Evolutionary conservation across 2,888 invertebrate genomes (phyloP).

Genomic region (Catocala fraxini): DNA sequence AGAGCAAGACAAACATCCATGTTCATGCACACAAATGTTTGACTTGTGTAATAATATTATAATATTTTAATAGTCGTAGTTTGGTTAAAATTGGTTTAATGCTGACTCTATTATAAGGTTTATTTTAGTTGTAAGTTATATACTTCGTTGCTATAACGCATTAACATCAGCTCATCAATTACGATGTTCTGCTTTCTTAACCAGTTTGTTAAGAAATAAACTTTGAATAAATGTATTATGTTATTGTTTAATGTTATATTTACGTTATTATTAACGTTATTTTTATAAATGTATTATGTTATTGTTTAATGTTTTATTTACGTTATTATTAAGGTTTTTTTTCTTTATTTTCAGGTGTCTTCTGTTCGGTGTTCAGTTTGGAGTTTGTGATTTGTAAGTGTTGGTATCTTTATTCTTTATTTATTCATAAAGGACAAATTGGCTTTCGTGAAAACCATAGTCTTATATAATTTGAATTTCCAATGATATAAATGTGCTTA

Average conservation of each 20-base stretch:
- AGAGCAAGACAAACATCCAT: too few relatives aligned
- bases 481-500: too few relatives aligned
- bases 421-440: neutral
- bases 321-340: slow-evolving; percentile 4
- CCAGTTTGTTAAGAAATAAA: slow-evolving; percentile 6
- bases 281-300: slow-evolving; percentile 9
- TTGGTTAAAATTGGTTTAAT: too few relatives aligned
- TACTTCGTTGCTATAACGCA: neutral
- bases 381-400: slow-evolving; percentile 30
- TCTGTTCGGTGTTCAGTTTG: neutral
- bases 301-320: slow-evolving; percentile 11
- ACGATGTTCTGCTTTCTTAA: neutral
- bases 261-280: slow-evolving; percentile 5
- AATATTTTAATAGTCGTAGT: too few relatives aligned
- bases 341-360: slow-evolving; percentile 30
- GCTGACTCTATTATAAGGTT: too few relatives aligned
- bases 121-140: neutral
- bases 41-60: too few relatives aligned
- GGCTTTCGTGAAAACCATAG: neutral
- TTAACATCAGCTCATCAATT: slow-evolving; percentile 10
- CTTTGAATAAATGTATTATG: slow-evolving; percentile 6
- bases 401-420: neutral
- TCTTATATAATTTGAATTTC: too few relatives aligned
- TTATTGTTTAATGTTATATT: slow-evolving; percentile 12
- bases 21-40: too few relatives aligned